Base-by-base conservation (phyloP, 2,888 invertebrate genomes). In the Strigamia transsilvanica region DNA sequence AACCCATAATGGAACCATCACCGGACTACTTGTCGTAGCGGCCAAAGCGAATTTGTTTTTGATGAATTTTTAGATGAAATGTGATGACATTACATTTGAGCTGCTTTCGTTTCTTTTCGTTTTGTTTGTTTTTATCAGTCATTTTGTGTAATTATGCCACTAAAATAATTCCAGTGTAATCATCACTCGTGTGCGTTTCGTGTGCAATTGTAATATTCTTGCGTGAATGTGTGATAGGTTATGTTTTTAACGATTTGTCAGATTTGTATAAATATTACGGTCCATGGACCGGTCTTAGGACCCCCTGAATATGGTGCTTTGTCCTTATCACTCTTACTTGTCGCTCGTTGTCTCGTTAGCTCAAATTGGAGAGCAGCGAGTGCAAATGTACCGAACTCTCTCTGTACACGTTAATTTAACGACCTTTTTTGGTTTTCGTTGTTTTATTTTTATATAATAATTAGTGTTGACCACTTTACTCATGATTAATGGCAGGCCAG, bases 1-100 rank as follows among this genome's bases (percentile, higher is more conserved):
- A 94, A 88, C 93, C 93, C 83, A 91, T 93, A 87, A 92, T 93
- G 84, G 94, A 94, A 89, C 94, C 94, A 85, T 93, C 93, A 86
- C 94, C 94, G 84, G 94, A 94, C 89, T 94, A 94, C 90, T 91
- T 89, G 84, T 86, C 85, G 41, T 86, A 80, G 73, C 32, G 73
- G 73, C 73, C 73, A 73, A 73, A 73, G 73, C 32, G n/a, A 73
- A 32, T 73, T 66, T 66, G 10, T 66, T 66, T 66, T n/a, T n/a
- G n/a, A n/a, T n/a, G n/a, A n/a, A 66, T 27, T 18, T 18, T 23
- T 2, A 66, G 12, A 66, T 21, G 21, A 66, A 66, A 66, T 66
- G 21, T 66, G 61, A 23, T 66, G 61, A 18, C 2, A 66, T 61
- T 66, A 66, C 23, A 66, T 66, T 66, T 7, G 61, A 66, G 18